A percentile compares a stretch with the other conserved stretches of the same genome.
Conservation (phyloP, 2,797 vertebrate genomes). For the Phalloptychus januarius region DNA sequence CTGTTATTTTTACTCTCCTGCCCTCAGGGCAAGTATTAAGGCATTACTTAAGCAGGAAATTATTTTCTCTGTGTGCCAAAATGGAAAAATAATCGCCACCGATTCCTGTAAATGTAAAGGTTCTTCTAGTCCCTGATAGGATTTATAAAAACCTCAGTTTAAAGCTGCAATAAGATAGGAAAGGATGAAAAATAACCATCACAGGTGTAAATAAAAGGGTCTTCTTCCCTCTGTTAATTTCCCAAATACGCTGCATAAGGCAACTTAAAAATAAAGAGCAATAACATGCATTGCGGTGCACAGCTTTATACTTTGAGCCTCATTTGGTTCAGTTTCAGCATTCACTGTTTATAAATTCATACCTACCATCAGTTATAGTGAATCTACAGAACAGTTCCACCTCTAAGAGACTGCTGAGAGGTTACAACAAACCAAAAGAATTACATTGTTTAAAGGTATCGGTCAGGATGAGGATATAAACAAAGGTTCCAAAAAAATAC, state of each 20-base stretch:
- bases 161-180: not conserved
- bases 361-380: not conserved
- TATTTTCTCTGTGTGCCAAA: not conserved
- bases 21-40: constrained; percentile 11
- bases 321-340: not conserved
- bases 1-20: constrained; percentile 18
- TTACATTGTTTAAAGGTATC: not conserved
- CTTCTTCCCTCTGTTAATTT: not conserved
- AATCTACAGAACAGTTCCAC: not conserved
- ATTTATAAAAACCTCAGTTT: not conserved
- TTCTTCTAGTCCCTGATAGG: not conserved
- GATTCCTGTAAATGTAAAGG: not conserved
- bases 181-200: not conserved
- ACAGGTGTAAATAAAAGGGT: not conserved
- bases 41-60: not conserved
- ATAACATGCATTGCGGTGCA: not conserved
- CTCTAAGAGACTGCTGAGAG: not conserved
- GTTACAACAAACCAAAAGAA: not conserved
- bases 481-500: not conserved
- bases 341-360: not conserved
- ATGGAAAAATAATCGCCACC: constrained; percentile 11
- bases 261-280: not conserved
- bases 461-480: not conserved
- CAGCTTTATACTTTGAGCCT: not conserved
- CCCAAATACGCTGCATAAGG: not conserved